Base-by-base conservation (phyloP, 2,797 vertebrate genomes). In the Myioborus melanocephalus region DNA sequence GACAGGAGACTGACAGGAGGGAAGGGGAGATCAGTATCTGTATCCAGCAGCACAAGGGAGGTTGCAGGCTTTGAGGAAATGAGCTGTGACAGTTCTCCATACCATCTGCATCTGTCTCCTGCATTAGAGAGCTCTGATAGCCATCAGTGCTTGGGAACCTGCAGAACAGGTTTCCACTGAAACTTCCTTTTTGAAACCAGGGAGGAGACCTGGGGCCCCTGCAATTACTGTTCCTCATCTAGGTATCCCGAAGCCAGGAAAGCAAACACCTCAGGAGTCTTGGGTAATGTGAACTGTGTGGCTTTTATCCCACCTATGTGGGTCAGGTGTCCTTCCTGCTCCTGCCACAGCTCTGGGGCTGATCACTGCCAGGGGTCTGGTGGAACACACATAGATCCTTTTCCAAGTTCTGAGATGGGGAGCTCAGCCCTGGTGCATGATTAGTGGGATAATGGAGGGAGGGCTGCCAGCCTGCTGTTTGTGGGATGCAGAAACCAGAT, bases 231-330 rank as follows among this genome's bases (percentile, higher is more conserved):
- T 69, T 80, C 39, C 41, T 78, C 66, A 39, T 59, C 44, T 83
- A 35, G 4, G 6, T 76, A 80, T 85, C 27, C 60, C 15, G 21
- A 12, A 49, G 27, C 28, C 0, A 0, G 35, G 44, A 73, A 81
- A 86, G 87, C 8, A 69, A 92, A 76, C 13, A 86, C 11, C 24
- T 9, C 14, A 18, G 22, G 28, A 72, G 14, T 18, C 32, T 55
- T 0, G 0, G 32, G 57, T 16, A n/a, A 17, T 20, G 27, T 0
- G 15, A 92, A 8, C 4, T 2, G 2, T 0, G 0, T 44, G 4
- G 9, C 30, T 32, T 10, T 43, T 44, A 59, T 46, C 12, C 23
- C 53, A 20, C 26, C 47, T 69, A 5, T 23, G 39, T 1, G 9
- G 35, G 23, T 23, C 43, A 77, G 19, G 1, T 72, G 37, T 16